phyloP scores from a whole-genome alignment of 2,113 vertebrate species.

The Synchiropus splendidus region DNA sequence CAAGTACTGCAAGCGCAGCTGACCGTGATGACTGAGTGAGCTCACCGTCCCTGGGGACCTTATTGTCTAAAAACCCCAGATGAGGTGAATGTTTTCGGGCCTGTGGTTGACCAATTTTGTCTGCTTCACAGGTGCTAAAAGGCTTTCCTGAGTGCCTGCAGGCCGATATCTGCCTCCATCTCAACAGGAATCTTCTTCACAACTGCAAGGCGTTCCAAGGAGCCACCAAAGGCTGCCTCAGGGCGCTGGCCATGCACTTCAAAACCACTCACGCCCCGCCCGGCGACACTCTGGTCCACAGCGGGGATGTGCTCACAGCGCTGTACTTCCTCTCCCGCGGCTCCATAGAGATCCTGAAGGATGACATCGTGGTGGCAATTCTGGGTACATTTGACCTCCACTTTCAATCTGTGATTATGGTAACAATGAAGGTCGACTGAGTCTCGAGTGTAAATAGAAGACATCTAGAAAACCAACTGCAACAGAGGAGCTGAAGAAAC shows the following conservation, averaged over 20 bases:
- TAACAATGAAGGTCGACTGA: background rate
- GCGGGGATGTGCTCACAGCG: conserved; percentile 89
- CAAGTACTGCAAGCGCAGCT: too few relatives aligned
- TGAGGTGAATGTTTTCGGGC: background rate
- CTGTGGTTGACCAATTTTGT: conserved; percentile 19
- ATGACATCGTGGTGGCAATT: conserved; percentile 96
- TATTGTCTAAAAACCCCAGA: too few relatives aligned
- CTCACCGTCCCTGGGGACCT: too few relatives aligned
- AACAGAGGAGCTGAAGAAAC: too few relatives aligned
- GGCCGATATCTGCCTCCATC: conserved; percentile 97
- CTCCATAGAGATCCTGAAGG: conserved; percentile 96
- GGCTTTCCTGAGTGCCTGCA: conserved; percentile 98
- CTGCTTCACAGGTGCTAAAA: conserved; percentile 81
- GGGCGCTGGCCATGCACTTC: conserved; percentile 96
- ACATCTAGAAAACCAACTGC: too few relatives aligned
- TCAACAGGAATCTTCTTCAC: conserved; percentile 86
- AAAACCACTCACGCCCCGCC: conserved; percentile 93
- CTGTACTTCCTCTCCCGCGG: conserved; percentile 94
- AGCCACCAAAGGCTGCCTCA: conserved; percentile 93
- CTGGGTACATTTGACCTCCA: conserved; percentile 78
- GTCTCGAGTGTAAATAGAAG: background rate
- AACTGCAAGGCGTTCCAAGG: conserved; percentile 91
- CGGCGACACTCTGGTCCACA: conserved; percentile 92
- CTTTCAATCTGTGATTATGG: background rate
- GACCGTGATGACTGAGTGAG: too few relatives aligned